Conservation (phyloP, 2,888 invertebrate species). For the Neoascia interrupta region DNA sequence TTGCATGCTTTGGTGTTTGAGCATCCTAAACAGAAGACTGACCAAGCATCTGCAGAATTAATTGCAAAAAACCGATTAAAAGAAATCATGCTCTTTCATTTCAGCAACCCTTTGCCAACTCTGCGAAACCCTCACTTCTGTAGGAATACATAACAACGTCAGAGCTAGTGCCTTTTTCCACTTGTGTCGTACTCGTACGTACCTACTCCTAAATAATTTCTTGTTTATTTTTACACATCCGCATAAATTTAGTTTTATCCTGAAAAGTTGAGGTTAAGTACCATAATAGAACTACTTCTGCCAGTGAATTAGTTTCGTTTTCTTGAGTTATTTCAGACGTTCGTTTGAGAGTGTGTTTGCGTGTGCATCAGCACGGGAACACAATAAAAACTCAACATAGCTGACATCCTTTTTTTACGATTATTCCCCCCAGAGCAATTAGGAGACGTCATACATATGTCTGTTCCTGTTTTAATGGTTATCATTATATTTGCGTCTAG, state of each 20-base stretch:
- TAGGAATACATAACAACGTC: too few relatives aligned
- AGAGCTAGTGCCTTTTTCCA: too few relatives aligned
- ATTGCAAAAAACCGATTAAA: too few relatives aligned
- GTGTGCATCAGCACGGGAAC: neutral
- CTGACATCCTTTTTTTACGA: slow-evolving; percentile 35
- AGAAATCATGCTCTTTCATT: too few relatives aligned
- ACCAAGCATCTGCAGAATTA: too few relatives aligned
- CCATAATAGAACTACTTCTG: slow-evolving; percentile 7
- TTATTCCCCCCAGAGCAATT: slow-evolving; percentile 35
- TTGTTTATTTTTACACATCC: too few relatives aligned
- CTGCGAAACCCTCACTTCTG: too few relatives aligned
- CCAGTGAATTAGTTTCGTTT: slow-evolving; percentile 32
- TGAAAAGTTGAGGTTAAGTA: slow-evolving; percentile 32
- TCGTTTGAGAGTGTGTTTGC: slow-evolving; percentile 1
- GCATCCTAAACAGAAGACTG: too few relatives aligned
- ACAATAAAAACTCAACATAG: slow-evolving; percentile 18
- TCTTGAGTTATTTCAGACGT: slow-evolving; percentile 1
- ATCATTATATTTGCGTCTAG: slow-evolving; percentile 37
- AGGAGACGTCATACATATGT: slow-evolving; percentile 9
- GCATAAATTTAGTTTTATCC: slow-evolving; percentile 20
- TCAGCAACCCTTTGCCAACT: too few relatives aligned
- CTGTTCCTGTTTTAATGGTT: slow-evolving; percentile 29
- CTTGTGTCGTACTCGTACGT: too few relatives aligned
- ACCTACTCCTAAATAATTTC: too few relatives aligned
- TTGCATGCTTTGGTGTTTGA: too few relatives aligned